Percentiles rank a stretch among this genome's conserved stretches.
Conservation (phyloP, 2,888 invertebrate genomes). For the Drosophila meridionalis region DNA sequence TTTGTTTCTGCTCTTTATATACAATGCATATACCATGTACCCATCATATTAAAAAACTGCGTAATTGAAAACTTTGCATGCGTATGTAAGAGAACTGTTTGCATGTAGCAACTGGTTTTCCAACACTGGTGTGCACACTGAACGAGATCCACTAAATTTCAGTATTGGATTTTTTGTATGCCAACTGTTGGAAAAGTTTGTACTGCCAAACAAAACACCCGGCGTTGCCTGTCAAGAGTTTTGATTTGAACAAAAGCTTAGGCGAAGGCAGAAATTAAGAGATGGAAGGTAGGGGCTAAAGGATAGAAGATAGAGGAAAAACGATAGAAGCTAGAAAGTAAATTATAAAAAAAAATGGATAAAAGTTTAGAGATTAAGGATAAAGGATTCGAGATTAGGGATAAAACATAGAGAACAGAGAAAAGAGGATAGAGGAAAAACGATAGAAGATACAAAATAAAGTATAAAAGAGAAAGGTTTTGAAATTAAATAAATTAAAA, state of each 20-base stretch:
- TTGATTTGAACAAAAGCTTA: background rate
- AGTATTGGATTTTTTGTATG: background rate
- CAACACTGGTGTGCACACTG: background rate
- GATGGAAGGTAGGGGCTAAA: background rate
- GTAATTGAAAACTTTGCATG: constrained; percentile 13
- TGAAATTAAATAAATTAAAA: too few relatives aligned
- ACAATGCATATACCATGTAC: constrained; percentile 4
- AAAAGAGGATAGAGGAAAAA: background rate
- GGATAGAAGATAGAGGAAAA: background rate
- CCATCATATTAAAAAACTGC: constrained; percentile 12
- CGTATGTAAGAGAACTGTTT: constrained; percentile 4
- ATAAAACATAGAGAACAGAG: too few relatives aligned
- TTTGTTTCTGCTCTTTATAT: background rate
- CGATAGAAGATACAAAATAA: background rate
- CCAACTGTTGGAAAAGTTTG: background rate
- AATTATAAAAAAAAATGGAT: too few relatives aligned
- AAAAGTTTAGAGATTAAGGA: background rate
- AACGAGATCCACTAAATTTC: background rate
- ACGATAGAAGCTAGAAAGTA: background rate
- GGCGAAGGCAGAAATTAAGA: background rate
- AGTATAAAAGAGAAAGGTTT: background rate
- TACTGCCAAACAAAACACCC: background rate
- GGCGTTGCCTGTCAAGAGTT: background rate
- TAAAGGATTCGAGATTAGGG: too few relatives aligned
- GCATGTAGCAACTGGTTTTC: background rate